Conservation (phyloP, 2,797 vertebrate genomes). For the Masticophis lateralis region DNA sequence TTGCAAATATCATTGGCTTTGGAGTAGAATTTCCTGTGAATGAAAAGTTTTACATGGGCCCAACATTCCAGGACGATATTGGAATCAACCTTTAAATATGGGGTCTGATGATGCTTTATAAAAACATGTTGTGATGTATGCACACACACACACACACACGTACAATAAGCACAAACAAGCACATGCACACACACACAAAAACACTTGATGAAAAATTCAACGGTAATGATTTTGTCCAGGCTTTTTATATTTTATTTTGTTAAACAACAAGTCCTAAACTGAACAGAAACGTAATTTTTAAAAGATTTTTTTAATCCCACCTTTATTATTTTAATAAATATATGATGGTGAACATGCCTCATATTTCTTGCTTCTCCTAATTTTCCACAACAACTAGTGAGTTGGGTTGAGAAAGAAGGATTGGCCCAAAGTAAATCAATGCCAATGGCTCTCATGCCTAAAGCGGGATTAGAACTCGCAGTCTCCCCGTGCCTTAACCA, state of each 20-base stretch:
- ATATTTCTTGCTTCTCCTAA: neutral
- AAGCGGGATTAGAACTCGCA: neutral
- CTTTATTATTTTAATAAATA: neutral
- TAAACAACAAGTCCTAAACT: neutral
- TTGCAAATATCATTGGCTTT: neutral
- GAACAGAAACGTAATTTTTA: neutral
- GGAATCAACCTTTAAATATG: neutral
- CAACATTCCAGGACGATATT: neutral
- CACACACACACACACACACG: neutral
- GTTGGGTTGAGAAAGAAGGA: neutral
- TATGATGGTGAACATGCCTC: neutral
- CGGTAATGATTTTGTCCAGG: neutral
- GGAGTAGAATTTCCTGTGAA: neutral
- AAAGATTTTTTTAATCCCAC: neutral
- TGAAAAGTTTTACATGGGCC: neutral
- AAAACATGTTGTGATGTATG: neutral
- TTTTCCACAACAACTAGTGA: neutral
- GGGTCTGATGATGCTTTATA: neutral
- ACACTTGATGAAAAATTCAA: neutral
- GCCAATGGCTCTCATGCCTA: neutral
- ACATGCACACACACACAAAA: neutral
- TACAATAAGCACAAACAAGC: neutral
- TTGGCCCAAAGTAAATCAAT: neutral
- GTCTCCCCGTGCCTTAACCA: neutral
- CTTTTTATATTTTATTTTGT: neutral